Evolutionary conservation across 1,140 invertebrate genomes (phyloP).

Genomic region (Caenorhabditis elegans): WBcel235 BX284605.5:10851501-10852000

Average conservation of each 20-base stretch:
- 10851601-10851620: neutral
- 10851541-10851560: no score
- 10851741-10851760: conserved; percentile 39
- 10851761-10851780: neutral
- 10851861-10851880: conserved; percentile 9
- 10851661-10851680: conserved; percentile 8
- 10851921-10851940: conserved; percentile 37
- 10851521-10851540: neutral
- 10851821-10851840: conserved; percentile 20
- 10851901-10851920: conserved; percentile 5
- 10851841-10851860: conserved; percentile 18
- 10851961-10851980: neutral
- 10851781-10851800: neutral
- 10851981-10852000: neutral
- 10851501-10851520: neutral
- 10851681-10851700: conserved; percentile 5
- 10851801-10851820: neutral
- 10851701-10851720: conserved; percentile 34
- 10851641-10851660: conserved; percentile 8
- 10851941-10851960: conserved; percentile 31
- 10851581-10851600: neutral
- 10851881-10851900: conserved; percentile 43
- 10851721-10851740: conserved; percentile 41
- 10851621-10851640: neutral
- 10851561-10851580: neutral